phyloP scores from a whole-genome alignment of 2,797 vertebrate species.

The Carduelis carduelis region DNA sequence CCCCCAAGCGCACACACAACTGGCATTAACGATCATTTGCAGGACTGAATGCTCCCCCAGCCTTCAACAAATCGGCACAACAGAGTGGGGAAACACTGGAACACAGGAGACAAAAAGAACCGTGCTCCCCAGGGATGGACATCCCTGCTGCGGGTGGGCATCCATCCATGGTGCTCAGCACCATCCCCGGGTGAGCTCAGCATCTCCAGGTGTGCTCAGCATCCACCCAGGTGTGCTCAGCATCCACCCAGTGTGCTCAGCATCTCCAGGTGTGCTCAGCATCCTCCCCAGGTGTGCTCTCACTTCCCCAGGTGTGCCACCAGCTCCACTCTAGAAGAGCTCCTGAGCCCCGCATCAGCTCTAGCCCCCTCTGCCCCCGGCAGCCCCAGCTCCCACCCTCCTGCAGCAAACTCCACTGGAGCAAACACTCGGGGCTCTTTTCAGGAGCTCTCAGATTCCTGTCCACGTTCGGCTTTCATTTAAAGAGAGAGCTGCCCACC shows the following conservation, averaged over 20 bases:
- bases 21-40: slow-evolving; percentile 36
- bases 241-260: neutral
- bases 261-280: neutral
- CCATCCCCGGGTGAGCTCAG: neutral
- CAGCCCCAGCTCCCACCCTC: neutral
- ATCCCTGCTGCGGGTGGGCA: neutral
- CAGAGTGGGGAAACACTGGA: neutral
- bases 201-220: neutral
- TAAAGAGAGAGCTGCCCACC: neutral
- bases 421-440: neutral
- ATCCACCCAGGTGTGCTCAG: neutral
- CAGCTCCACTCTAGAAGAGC: neutral
- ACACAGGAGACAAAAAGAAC: neutral
- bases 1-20: slow-evolving; percentile 62
- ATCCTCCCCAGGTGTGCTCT: neutral
- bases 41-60: neutral
- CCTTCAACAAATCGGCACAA: neutral
- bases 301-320: neutral
- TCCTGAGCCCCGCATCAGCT: neutral
- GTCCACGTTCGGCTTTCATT: neutral
- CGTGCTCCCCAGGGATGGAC: fast-evolving
- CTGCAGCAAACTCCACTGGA: neutral
- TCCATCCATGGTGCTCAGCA: too few species aligned
- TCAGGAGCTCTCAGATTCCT: neutral
- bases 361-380: neutral